phyloP scores from a whole-genome alignment of 53 echinoderm and acorn worm genomes.

The Holothuria leucospilota region DNA sequence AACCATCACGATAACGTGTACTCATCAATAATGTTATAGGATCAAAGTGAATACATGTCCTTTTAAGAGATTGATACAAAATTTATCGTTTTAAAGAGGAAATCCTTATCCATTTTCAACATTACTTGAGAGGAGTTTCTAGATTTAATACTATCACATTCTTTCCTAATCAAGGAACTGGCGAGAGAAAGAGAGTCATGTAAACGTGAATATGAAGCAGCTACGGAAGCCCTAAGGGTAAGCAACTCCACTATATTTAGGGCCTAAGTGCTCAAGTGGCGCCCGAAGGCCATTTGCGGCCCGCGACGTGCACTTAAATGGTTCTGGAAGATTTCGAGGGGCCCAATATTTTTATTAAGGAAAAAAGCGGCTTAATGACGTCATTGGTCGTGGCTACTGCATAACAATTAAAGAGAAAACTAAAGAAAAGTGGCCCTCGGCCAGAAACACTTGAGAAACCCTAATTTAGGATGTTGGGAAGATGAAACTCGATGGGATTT shows the following conservation, averaged over 20 bases:
- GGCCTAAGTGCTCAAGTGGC: neutral
- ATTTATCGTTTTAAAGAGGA: neutral
- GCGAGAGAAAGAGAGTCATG: neutral
- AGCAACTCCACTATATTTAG: neutral
- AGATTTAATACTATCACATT: no score
- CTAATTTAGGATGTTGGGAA: no score
- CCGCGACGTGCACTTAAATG: no score
- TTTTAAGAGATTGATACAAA: neutral
- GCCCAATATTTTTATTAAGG: neutral
- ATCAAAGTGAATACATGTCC: neutral
- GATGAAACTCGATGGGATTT: no score
- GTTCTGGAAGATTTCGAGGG: no score
- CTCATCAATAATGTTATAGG: no score
- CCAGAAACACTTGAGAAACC: neutral
- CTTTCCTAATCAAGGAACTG: neutral
- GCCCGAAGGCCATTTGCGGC: no score
- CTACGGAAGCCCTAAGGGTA: constrained; percentile 19
- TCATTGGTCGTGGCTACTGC: no score
- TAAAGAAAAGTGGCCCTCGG: neutral
- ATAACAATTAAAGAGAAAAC: no score
- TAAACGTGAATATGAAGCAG: constrained; percentile 28
- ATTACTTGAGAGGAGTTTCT: no score
- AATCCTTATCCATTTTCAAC: no score
- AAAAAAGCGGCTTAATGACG: neutral
- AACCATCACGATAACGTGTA: no score